phyloP scores from a whole-genome alignment of 2,888 invertebrate genomes.

The Phaonia tiefii region DNA sequence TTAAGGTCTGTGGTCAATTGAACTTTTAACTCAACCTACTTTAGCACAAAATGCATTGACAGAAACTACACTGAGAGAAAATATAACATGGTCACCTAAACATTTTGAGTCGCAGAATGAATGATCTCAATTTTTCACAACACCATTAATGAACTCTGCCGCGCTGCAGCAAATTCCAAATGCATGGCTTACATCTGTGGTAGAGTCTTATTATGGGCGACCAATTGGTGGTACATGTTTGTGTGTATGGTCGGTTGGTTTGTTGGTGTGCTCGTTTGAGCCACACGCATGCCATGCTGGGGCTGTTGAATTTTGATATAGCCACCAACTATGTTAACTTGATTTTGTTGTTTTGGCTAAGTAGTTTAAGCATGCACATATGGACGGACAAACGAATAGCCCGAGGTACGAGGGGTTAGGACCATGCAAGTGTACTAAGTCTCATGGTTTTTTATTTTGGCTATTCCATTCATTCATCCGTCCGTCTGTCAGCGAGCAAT shows the following conservation, averaged over 20 bases:
- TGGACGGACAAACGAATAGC: too few species aligned
- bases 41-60: slow-evolving; percentile 6
- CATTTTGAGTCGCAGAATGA: neutral
- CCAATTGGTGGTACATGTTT: neutral
- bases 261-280: neutral
- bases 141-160: slow-evolving; percentile 16
- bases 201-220: neutral
- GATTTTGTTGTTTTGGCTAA: neutral
- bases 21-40: slow-evolving; percentile 41
- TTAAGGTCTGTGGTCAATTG: slow-evolving; percentile 21
- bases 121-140: slow-evolving; percentile 38
- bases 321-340: too few species aligned
- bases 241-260: neutral
- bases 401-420: neutral
- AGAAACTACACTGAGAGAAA: neutral
- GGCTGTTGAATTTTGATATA: too few species aligned
- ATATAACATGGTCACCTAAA: slow-evolving; percentile 11
- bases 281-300: slow-evolving; percentile 10
- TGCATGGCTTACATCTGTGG: slow-evolving; percentile 25
- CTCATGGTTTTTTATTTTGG: slow-evolving; percentile 20
- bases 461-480: neutral
- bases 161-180: slow-evolving; percentile 2
- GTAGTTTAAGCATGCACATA: slow-evolving; percentile 16
- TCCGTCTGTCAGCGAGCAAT: slow-evolving; percentile 39
- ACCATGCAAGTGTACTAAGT: slow-evolving; percentile 26